Conservation (phyloP, 2,888 invertebrate species). For the Caenorhabditis plicata region DNA sequence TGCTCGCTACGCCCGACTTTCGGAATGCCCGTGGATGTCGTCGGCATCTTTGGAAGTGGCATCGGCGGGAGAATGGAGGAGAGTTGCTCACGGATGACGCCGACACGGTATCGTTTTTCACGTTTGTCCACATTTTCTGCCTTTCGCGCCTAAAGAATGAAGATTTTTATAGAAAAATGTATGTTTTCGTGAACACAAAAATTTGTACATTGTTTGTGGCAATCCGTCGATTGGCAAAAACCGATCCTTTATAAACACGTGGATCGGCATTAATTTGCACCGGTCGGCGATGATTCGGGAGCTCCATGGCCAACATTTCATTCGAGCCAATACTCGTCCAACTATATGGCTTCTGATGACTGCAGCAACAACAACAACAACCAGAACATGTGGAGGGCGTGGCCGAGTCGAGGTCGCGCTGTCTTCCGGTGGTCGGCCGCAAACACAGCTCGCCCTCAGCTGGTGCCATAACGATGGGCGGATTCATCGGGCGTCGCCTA, state of each 20-base stretch:
- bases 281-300: too few relatives aligned
- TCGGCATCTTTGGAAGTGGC: constrained; percentile 1
- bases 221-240: constrained; percentile 48
- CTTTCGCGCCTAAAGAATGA: constrained; percentile 10
- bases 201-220: constrained; percentile 16
- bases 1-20: too few relatives aligned
- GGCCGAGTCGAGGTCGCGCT: constrained; percentile 9
- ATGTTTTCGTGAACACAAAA: neutral
- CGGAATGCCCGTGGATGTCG: neutral
- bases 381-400: constrained; percentile 9
- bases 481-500: constrained; percentile 33
- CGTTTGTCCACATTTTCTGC: constrained; percentile 17
- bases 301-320: too few relatives aligned
- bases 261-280: constrained; percentile 44
- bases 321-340: constrained; percentile 18
- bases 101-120: constrained; percentile 27
- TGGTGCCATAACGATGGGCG: constrained; percentile 33
- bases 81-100: constrained; percentile 30
- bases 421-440: too few relatives aligned
- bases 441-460: constrained; percentile 27
- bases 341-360: too few relatives aligned
- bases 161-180: neutral
- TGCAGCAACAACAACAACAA: too few relatives aligned
- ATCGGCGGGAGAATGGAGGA: constrained; percentile 20
- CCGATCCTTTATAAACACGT: constrained; percentile 53